Percentiles rank a stretch among this genome's conserved stretches.
Conservation (phyloP, 2,113 vertebrate genomes). For the Callipepla californica region DNA sequence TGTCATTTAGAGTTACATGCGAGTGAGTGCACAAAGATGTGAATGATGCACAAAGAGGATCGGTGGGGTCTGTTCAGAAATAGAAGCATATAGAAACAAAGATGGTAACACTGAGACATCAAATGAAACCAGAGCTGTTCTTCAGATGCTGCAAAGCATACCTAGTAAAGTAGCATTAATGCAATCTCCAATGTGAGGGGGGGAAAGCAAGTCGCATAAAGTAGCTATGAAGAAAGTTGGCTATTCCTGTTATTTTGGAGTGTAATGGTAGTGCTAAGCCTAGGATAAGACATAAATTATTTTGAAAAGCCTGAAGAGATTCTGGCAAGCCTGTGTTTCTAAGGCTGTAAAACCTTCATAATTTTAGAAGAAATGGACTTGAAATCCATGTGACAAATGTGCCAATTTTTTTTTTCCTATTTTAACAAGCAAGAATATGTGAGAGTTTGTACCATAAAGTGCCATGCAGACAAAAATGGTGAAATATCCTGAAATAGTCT, state of each 20-base stretch:
- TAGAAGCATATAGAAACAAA: neutral
- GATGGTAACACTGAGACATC: neutral
- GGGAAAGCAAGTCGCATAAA: neutral
- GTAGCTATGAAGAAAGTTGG: neutral
- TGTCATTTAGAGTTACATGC: neutral
- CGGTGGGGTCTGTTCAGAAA: neutral
- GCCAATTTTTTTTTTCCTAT: neutral
- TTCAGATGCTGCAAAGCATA: neutral
- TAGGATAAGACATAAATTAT: neutral
- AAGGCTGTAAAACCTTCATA: neutral
- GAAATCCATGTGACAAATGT: neutral
- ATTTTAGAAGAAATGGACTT: neutral
- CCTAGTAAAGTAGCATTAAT: neutral
- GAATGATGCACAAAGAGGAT: neutral
- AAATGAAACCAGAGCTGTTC: neutral
- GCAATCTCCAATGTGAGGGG: neutral
- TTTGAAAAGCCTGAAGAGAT: neutral
- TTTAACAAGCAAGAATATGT: neutral
- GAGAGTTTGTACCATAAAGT: neutral
- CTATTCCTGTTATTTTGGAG: neutral
- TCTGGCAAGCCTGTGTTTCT: neutral
- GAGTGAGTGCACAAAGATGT: neutral
- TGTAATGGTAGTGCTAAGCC: neutral
- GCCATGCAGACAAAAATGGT: neutral
- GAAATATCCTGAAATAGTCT: constrained; percentile 14